Base-by-base conservation (phyloP, 2,888 invertebrate species). In the Tipula helvola region DNA sequence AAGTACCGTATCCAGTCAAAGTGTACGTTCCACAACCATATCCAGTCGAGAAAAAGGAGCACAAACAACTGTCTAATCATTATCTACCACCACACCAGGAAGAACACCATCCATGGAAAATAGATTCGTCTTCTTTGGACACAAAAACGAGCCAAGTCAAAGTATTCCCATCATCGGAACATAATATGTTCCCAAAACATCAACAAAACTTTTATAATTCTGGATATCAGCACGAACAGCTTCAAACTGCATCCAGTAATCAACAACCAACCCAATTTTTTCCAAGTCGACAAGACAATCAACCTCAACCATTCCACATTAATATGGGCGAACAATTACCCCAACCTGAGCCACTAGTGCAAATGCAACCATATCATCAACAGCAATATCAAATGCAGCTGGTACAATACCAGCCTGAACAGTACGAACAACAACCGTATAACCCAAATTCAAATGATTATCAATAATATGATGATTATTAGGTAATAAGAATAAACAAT, bases 21-120 rank as follows among this genome's bases (percentile, higher is more conserved):
- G 88, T 90, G 12, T 90, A 89, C 86, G 88, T 90, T 10, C 90
- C 90, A 4, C 89, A 89, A 87, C 92, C 91, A 5, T 85, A 86
- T 8, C 93, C 93, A 0, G 92, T 88, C 47, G 88, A 88, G 10
- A 87, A 88, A 13, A 87, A 88, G 7, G 88, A 87, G 86, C 57
- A 87, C 12, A 88, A 88, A 47, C 83, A 13, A 83, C 83, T 44
- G 18, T 71, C 5, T n/a, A 16, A 86, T 39, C 44, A 84, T 39
- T 18, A 57, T 8, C 41, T 85, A 57, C 42, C 47, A 36, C 86
- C 85, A 13, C 87, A 87, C 7, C 87, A 16, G n/a, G 87, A 39
- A 13, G 16, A 16, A 87, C 87, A 84, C 3, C 86, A 84, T 57
- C 85, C 47, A 10, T 71, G 71, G 71, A 71, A 71, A 71, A 71